Base-by-base conservation (phyloP, 2,888 invertebrate species). In the Diplazon laetatorius region DNA sequence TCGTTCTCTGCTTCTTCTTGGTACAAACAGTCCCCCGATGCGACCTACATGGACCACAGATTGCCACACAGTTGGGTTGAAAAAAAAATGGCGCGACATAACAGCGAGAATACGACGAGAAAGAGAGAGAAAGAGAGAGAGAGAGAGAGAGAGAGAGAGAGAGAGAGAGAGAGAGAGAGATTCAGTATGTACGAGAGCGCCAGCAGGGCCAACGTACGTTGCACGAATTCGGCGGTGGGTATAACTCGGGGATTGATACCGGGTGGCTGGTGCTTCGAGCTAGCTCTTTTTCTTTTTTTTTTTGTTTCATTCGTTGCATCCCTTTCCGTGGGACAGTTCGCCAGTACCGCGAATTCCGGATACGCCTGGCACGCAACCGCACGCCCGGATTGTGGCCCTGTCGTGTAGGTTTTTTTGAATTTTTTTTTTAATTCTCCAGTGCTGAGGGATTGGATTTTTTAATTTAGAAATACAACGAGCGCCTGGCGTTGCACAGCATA, bases 181-280 rank as follows among this genome's bases (percentile, higher is more conserved):
- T 62, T 72, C 71, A 22, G 62, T 60, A 66, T 66, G 46, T 66
- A 39, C 46, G 50, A 39, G 18, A 60, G 50, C 39, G 8, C 39
- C 30, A 50, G 42, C 48, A 60, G 70, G 39, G 44, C 37, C 48
- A 48, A 39, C 39, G 66, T 50, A 73, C 66, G 73, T 73, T 60
- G 42, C 52, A 71, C 60, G 60, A 25, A n/a, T 35, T 25, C n/a
- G n/a, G 42, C 37, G 25, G 48, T 50, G 22, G 25, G 39, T 50
- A 62, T 71, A 44, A 82, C 78, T 60, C 48, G 80, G 80, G n/a
- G 78, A 83, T 85, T 84, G 84, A 84, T 84, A 79, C 74, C 63
- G 82, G n/a, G 78, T 82, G 82, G 83, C 84, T 80, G n/a, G 82
- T 83, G 52, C 59, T 82, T 84, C 84, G 82, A 82, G 83, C 69